Evolutionary conservation across 92 coral and sea anemone species (phyloP), one percentile per base, ranked within the genome.

Genomic region (Porites rus): DNA sequence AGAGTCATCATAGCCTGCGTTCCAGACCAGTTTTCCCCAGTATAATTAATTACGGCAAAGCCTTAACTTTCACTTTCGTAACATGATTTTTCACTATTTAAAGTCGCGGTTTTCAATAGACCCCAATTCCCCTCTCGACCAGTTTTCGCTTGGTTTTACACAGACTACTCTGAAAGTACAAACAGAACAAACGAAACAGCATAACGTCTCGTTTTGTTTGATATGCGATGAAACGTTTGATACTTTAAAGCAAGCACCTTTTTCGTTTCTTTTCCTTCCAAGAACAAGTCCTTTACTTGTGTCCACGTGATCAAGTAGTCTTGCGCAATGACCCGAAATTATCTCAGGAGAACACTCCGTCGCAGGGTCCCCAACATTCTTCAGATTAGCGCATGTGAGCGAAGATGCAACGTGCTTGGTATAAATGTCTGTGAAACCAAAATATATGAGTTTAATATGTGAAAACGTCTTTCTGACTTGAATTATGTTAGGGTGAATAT

Each of bases 231-330:
- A 38, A 38, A 38, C 46, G 46, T 38, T 38, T 38, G 46, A 17
- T 18, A 9, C 6, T 12, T 6, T 25, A 4, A 56, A 6, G 7
- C 16, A 17, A 12, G 17, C 68, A 84, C 88, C 88, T 22, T 66
- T 68, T 52, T 68, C 20, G 22, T 63, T 25, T 53, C 76, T 46
- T 84, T 53, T 62, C 59, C 24, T 84, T 3, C 88, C 88, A 24
- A 76, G 83, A 18, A 56, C 83, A 12, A 84, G 88, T 52, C 88
- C 88, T 65, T 52, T 19, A 14, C 54, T 67, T 1, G 61, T 46
- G 14, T 84, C 58, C 75, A 75, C 68, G 6, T 71, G 82, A 65
- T 31, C n/a, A n/a, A 84, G 67, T 25, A 68, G 9, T 31, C 87
- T 22, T 72, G 19, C n/a, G 24, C 87, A 83, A 51, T 50, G 43